Evolutionary conservation across 2,888 invertebrate genomes (phyloP).

Genomic region (Torymus texanus): DNA sequence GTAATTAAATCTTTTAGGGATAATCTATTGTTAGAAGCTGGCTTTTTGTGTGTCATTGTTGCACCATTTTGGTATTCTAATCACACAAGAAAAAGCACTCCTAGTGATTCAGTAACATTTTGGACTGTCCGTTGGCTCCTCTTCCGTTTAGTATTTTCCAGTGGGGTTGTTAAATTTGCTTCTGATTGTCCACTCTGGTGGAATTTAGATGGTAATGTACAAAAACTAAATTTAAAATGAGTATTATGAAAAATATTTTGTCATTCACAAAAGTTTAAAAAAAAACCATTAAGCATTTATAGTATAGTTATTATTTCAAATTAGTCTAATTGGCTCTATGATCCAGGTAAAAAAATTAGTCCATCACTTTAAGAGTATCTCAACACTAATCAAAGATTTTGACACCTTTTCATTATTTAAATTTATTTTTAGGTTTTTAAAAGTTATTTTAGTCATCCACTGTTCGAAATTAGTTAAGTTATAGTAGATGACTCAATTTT

Average conservation of each 20-base stretch:
- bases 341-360: no score
- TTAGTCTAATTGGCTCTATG: no score
- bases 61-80: conserved; percentile 78
- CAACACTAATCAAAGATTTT: no score
- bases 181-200: conserved; percentile 87
- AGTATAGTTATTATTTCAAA: no score
- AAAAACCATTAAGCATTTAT: no score
- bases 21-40: conserved; percentile 83
- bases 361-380: no score
- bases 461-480: no score
- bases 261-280: no score
- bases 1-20: conserved; percentile 78
- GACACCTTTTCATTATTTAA: no score
- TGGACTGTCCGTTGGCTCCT: conserved; percentile 85
- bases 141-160: conserved; percentile 84
- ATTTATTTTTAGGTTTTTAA: no score
- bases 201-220: conserved; percentile 81
- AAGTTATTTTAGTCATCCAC: no score
- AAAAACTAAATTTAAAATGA: conserved; percentile 33
- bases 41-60: conserved; percentile 82
- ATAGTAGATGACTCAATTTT: no score
- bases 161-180: conserved; percentile 83
- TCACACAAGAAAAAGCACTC: conserved; percentile 74
- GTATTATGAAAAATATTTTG: neutral
- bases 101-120: conserved; percentile 78